phyloP scores from a whole-genome alignment of 2,888 invertebrate species.

The Tribolium freemani region DNA sequence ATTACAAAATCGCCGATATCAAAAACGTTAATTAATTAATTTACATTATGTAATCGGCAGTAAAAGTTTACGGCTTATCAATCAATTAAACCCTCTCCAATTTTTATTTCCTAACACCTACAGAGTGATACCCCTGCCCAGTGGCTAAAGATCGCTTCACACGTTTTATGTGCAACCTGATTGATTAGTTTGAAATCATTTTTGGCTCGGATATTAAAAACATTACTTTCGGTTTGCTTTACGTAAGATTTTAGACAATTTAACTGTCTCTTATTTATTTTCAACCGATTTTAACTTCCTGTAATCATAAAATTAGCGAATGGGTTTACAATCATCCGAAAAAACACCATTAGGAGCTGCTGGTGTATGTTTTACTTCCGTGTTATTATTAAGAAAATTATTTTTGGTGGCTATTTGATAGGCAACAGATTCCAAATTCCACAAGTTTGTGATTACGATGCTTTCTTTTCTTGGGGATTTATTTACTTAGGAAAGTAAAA shows the following conservation, averaged over 20 bases:
- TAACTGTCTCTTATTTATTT: constrained; percentile 15
- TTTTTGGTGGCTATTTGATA: constrained; percentile 12
- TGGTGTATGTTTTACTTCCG: constrained; percentile 20
- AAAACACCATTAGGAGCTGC: constrained; percentile 20
- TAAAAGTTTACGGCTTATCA: constrained; percentile 33
- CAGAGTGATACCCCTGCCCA: too few relatives aligned
- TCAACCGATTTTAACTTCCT: constrained; percentile 11
- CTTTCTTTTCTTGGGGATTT: too few relatives aligned
- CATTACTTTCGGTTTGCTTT: constrained; percentile 9
- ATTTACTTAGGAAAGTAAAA: too few relatives aligned
- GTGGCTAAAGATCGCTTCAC: constrained; percentile 9
- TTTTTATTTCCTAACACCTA: constrained; percentile 25
- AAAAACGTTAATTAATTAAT: constrained; percentile 30
- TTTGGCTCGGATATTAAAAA: neutral
- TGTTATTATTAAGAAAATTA: constrained; percentile 26
- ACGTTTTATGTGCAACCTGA: neutral
- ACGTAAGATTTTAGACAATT: constrained; percentile 16
- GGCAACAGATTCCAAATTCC: neutral
- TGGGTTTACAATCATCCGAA: constrained; percentile 22
- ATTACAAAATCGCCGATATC: constrained; percentile 32
- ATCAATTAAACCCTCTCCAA: constrained; percentile 23
- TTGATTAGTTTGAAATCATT: neutral
- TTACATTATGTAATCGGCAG: constrained; percentile 24
- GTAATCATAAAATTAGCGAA: constrained; percentile 28
- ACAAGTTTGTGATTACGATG: too few relatives aligned